Evolutionary conservation across 2,888 invertebrate genomes (phyloP), one percentile per base, ranked within the genome.

Genomic region (Drosophila phalerata): DNA sequence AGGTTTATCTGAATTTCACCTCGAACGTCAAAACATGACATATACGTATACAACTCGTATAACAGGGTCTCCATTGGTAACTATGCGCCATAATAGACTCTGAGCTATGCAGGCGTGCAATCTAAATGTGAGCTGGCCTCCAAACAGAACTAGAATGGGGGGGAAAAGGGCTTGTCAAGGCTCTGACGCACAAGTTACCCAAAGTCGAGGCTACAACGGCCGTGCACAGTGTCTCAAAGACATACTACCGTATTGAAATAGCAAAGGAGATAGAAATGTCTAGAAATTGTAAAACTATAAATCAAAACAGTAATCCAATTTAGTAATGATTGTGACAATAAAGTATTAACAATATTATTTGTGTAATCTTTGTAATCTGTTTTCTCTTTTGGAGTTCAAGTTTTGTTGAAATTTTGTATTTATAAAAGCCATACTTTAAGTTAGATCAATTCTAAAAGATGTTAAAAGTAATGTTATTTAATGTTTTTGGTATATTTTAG

Each of bases 171-270:
- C 38, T 28, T 22, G 38, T 58, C 48, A 56, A 62, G 61, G 62
- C 70, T 61, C 62, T 67, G 61, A 49, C 64, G 63, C 71, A 62
- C 68, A 79, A 79, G 77, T 73, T 77, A 49, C 65, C 69, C 73
- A 84, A 81, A 74, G 73, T 78, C 70, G 76, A 77, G 76, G 80
- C 80, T 68, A 57, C 62, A 58, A 22, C 43, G 19, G 38, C 30
- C 8, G 2, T n/a, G 70, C 52, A 74, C 70, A 40, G 56, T 74
- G 69, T 32, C 5, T 4, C 3, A 28, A 48, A 52, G 1, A 15
- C 22, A 10, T 0, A 11, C n/a, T 8, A 6, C 1, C 28, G 8
- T 28, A 28, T 28, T 28, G 28, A 28, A 42, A 9, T 22, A 38
- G 8, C 42, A 5, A 42, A 3, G 19, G 19, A 3, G 3, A 19